phyloP scores from a whole-genome alignment of 1,140 invertebrate genomes.

The Plectrocnemia conspersa region DNA sequence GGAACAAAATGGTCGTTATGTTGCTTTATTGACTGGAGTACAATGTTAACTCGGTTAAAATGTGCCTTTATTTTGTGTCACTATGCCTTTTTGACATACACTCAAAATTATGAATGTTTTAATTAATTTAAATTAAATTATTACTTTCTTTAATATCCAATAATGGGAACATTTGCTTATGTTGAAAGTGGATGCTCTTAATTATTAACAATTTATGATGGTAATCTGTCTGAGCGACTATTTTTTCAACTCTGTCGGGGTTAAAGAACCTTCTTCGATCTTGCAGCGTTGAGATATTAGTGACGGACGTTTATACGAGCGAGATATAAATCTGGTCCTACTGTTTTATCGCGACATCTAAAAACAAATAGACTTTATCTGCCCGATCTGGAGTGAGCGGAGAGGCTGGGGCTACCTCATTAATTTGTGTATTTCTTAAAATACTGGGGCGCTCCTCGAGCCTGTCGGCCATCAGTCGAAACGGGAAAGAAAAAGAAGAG shows the following conservation, averaged over 20 bases:
- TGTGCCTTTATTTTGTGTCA: too few relatives aligned
- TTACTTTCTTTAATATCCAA: background rate
- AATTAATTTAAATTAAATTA: background rate
- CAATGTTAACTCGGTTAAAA: too few relatives aligned
- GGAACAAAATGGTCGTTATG: too few relatives aligned
- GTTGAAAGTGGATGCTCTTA: background rate
- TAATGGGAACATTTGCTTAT: background rate
- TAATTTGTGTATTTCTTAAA: slow-evolving; percentile 15
- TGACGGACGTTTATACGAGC: background rate
- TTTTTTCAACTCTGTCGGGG: background rate
- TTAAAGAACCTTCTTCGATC: background rate
- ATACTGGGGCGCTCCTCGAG: too few relatives aligned
- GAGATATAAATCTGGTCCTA: slow-evolving; percentile 12
- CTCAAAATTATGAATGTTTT: too few relatives aligned
- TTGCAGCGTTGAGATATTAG: slow-evolving; percentile 4
- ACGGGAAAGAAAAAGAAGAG: too few relatives aligned
- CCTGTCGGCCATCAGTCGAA: too few relatives aligned
- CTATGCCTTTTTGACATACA: too few relatives aligned
- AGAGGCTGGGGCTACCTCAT: slow-evolving; percentile 19
- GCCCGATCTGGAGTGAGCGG: slow-evolving; percentile 2
- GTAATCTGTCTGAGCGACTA: background rate
- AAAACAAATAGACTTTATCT: slow-evolving; percentile 23
- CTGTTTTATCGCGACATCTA: slow-evolving; percentile 20
- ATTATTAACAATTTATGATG: background rate
- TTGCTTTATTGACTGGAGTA: too few relatives aligned